These are phyloP conservation scores for Caretta caretta DNA, from an alignment of 2,113 vertebrate genomes.

Conservation along the genomic window DNA sequence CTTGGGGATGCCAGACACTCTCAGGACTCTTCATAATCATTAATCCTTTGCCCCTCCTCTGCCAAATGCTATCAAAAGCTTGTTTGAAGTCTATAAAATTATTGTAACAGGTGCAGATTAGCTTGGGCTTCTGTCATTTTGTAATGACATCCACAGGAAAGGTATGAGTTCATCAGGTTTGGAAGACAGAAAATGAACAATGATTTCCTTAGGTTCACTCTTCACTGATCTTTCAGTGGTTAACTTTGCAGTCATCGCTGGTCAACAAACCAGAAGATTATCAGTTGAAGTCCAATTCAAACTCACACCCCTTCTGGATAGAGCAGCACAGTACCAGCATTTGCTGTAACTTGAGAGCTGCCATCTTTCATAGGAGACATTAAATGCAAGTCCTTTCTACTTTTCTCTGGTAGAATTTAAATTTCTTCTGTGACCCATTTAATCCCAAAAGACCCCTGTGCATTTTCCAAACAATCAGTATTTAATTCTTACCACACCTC, in stretches of 20 bases:
- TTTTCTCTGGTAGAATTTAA: background rate
- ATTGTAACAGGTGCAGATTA: background rate
- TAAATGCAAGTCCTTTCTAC: background rate
- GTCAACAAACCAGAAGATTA: background rate
- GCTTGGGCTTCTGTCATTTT: background rate
- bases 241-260: background rate
- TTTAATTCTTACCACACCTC: background rate
- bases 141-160: background rate
- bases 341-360: background rate
- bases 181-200: background rate
- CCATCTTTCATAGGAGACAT: background rate
- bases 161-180: background rate
- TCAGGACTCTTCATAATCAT: no score
- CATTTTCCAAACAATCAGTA: background rate
- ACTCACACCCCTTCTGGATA: background rate
- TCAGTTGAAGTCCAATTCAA: background rate
- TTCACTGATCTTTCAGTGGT: background rate
- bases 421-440: background rate
- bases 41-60: no score
- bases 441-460: background rate
- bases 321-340: background rate
- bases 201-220: background rate
- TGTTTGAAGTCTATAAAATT: no score
- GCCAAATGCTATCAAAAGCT: no score
- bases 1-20: no score